These are phyloP conservation scores for Anguilla japonica DNA, from an alignment of 2,113 vertebrate genomes.

Conservation along the genomic window DNA sequence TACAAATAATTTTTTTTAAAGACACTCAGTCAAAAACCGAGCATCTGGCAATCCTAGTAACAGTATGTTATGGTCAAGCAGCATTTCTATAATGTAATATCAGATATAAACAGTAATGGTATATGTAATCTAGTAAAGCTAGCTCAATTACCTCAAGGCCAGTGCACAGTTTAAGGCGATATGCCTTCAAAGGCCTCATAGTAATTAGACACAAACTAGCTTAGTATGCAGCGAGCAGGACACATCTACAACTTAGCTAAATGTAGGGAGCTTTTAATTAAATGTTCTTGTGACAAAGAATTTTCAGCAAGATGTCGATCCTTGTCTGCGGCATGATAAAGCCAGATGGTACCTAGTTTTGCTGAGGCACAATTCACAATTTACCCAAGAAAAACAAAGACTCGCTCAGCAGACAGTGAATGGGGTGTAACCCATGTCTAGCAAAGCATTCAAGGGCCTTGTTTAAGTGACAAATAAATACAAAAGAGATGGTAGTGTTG, in stretches of 20 bases:
- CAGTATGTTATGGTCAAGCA: neutral
- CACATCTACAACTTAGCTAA: neutral
- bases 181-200: neutral
- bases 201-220: neutral
- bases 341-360: neutral
- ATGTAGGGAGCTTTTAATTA: neutral
- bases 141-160: neutral
- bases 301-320: neutral
- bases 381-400: neutral
- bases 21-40: too few relatives aligned
- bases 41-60: too few relatives aligned
- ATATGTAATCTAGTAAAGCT: neutral
- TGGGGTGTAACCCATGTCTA: neutral
- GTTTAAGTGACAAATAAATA: neutral
- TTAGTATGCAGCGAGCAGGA: neutral
- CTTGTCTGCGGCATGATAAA: neutral
- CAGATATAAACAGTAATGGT: neutral
- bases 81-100: neutral
- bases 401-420: neutral
- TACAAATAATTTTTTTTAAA: too few relatives aligned
- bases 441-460: neutral
- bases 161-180: neutral
- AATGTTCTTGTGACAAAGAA: neutral
- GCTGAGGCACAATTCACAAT: neutral
- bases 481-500: neutral